A percentile compares a stretch with the other conserved stretches of the same genome.
Evolutionary conservation across 1,140 invertebrate genomes (phyloP).

Genomic region (Drosophila albomicans): DNA sequence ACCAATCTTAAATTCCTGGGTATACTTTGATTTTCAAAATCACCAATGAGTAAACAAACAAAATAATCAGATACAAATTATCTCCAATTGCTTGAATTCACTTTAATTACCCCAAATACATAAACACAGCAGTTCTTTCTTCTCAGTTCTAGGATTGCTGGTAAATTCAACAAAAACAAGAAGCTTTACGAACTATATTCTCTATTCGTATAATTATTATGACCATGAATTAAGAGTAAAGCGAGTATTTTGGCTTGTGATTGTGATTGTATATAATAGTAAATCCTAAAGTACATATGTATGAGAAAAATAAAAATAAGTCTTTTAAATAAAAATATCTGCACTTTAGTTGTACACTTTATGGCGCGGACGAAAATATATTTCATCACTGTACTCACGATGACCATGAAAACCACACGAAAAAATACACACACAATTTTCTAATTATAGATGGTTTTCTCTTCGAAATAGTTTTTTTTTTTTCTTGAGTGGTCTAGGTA

Average conservation of each 20-base stretch:
- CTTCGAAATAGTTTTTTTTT: conserved; percentile 7
- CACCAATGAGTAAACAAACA: too few relatives aligned
- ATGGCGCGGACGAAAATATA: conserved; percentile 40
- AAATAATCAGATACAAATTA: background rate
- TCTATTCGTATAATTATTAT: background rate
- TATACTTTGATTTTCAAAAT: too few relatives aligned
- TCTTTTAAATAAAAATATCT: conserved; percentile 23
- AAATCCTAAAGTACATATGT: conserved; percentile 18
- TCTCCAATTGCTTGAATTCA: background rate
- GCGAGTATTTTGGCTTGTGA: too few relatives aligned
- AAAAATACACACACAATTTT: conserved; percentile 27
- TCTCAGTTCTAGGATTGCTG: background rate
- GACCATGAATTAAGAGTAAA: background rate
- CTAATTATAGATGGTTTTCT: conserved; percentile 33
- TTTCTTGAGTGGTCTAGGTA: conserved; percentile 20
- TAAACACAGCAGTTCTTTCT: conserved; percentile 1
- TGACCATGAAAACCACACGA: conserved; percentile 29
- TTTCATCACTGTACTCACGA: conserved; percentile 25
- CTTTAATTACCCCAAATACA: background rate
- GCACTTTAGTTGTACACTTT: conserved; percentile 55
- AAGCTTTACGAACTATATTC: background rate
- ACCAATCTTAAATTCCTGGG: too few relatives aligned
- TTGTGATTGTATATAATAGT: background rate
- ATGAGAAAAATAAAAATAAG: conserved; percentile 37
- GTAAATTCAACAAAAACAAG: conserved; percentile 9